Conservation (phyloP, 2,888 invertebrate genomes). For the Linnaemya vulpina region DNA sequence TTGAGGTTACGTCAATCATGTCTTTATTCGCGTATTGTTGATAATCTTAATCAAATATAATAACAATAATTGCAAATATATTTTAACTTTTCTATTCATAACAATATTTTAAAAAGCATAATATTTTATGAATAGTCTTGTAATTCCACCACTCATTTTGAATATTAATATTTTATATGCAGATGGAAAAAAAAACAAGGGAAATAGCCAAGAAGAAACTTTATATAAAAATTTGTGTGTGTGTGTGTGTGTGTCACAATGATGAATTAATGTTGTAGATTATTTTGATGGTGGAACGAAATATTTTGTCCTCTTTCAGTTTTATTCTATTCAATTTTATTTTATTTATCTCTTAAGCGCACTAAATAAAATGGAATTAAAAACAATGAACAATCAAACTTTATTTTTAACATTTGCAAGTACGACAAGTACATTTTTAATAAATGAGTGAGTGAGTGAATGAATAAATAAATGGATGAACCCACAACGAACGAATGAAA, state of each 20-base stretch:
- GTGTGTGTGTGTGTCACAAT: slow-evolving; percentile 59
- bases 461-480: slow-evolving; percentile 10
- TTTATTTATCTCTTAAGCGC: slow-evolving; percentile 66
- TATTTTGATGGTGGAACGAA: slow-evolving; percentile 58
- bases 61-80: slow-evolving; percentile 21
- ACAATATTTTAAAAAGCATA: not conserved
- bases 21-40: not conserved
- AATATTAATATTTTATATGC: slow-evolving; percentile 20
- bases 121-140: slow-evolving; percentile 16
- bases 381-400: slow-evolving; percentile 64
- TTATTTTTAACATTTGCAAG: slow-evolving; percentile 50
- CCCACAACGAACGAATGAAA: slow-evolving; percentile 40
- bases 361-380: slow-evolving; percentile 69
- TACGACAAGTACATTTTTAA: slow-evolving; percentile 48
- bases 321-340: slow-evolving; percentile 48
- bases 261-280: slow-evolving; percentile 63
- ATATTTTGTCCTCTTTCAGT: slow-evolving; percentile 13
- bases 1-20: no score
- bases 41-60: slow-evolving; percentile 29
- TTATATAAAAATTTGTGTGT: slow-evolving; percentile 35
- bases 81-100: not conserved
- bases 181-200: not conserved
- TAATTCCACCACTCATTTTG: not conserved
- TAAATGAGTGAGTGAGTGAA: slow-evolving; percentile 34
- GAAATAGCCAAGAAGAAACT: slow-evolving; percentile 1